Evolutionary conservation across 2,888 invertebrate genomes (phyloP), one percentile per base, ranked within the genome.

Genomic region (Sussaba pulchella): DNA sequence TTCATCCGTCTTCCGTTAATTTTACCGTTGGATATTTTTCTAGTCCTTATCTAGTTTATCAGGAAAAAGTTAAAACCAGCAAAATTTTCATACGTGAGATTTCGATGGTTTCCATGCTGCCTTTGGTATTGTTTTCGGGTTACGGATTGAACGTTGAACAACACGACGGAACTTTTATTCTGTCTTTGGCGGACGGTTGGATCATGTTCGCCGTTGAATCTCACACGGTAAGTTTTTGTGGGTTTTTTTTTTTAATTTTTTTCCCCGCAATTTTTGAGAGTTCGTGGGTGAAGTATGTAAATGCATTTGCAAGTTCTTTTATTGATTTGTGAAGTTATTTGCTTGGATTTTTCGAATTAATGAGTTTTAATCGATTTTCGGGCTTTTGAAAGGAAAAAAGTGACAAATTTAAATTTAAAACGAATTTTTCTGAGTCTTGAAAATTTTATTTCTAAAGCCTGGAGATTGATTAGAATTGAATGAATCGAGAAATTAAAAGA

Each of bases 31-130:
- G 94, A 0, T 93, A 94, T 87, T 97, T 95, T 88, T 92, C 94
- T 8, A 96, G 96, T 87, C 96, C 97, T 0, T 97, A 96, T 88
- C 90, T 97, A 50, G 96, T 97, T 24, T 97, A 95, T 88, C 97
- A 97, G 89, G 97, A 97, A 90, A 97, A 97, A 91, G 95, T 97
- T 19, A 96, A 96, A 89, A 97, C 97, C 0, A 95, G 95, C 2
- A 94, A 95, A 86, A 95, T 97, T 39, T 97, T 95, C 88, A 96
- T 97, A 21, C 93, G 96, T 47, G 97, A 97, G 88, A 96, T 96
- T 84, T 96, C 96, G 0, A 96, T 97, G 96, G 95, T 97, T 47
- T 96, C 96, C 0, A 94, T 95, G 82, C 90, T 97, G 78, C 95
- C 97, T 0, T 91, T 97, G 41, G 95, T 97, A 76, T 87, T 89